Conservation (phyloP, 2,888 invertebrate genomes). For the Coleophora flavipennella region DNA sequence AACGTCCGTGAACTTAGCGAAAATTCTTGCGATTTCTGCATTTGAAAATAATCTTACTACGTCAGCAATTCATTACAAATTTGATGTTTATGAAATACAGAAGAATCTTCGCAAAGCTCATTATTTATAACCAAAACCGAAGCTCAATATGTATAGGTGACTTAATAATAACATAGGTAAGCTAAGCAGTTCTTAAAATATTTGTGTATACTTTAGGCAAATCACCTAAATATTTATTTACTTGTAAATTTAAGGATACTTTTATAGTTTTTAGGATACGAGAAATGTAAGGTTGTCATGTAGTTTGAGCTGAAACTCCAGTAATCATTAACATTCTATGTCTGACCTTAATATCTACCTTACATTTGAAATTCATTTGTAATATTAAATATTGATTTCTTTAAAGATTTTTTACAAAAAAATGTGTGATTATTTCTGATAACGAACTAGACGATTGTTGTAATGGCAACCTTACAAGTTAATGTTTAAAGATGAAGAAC, state of each 20-base stretch:
- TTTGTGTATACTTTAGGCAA: too few species aligned
- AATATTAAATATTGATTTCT: not conserved
- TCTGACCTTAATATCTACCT: not conserved
- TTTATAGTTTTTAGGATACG: too few species aligned
- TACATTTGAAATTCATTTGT: too few species aligned
- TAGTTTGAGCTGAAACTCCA: slow-evolving; percentile 14
- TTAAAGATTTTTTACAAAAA: not conserved
- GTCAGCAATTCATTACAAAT: slow-evolving; percentile 1
- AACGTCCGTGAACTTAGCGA: slow-evolving; percentile 50
- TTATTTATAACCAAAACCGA: slow-evolving; percentile 39
- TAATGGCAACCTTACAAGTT: slow-evolving; percentile 55
- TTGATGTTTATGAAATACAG: slow-evolving; percentile 4
- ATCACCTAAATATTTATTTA: too few species aligned
- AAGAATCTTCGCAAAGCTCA: slow-evolving; percentile 44
- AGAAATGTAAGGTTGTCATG: slow-evolving; percentile 51
- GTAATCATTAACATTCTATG: too few species aligned
- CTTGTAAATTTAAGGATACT: too few species aligned
- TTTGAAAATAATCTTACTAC: not conserved
- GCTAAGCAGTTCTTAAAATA: too few species aligned
- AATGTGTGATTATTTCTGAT: slow-evolving; percentile 3
- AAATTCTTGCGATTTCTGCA: slow-evolving; percentile 24
- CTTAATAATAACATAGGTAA: too few species aligned
- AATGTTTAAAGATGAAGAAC: slow-evolving; percentile 40
- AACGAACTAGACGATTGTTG: slow-evolving; percentile 15
- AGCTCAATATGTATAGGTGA: slow-evolving; percentile 6